phyloP scores from a whole-genome alignment of 1,140 invertebrate species.

The Elysia chlorotica region DNA sequence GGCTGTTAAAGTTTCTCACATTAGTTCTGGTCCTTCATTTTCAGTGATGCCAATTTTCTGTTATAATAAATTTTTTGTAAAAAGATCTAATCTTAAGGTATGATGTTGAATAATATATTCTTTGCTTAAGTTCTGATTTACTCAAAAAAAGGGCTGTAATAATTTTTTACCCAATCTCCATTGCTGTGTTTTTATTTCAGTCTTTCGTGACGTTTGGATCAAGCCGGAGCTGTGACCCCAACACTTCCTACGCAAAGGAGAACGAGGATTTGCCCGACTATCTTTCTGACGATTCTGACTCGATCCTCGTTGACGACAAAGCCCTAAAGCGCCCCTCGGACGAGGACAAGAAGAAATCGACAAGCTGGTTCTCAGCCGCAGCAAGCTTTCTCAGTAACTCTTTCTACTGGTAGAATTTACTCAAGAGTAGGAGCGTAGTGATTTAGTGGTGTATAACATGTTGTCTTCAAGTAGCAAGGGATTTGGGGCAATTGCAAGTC shows the following conservation, averaged over 20 bases:
- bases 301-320: conserved; percentile 11
- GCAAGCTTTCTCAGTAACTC: conserved; percentile 28
- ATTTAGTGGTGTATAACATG: no score
- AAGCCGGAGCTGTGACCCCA: conserved; percentile 11
- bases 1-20: no score
- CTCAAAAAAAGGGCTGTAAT: background rate
- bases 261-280: conserved; percentile 24
- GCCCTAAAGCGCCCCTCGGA: conserved; percentile 14
- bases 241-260: conserved; percentile 3
- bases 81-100: background rate
- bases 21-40: background rate
- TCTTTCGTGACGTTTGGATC: conserved; percentile 21
- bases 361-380: conserved; percentile 26
- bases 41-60: background rate
- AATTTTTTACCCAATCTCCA: background rate
- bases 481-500: no score
- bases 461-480: no score
- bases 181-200: conserved; percentile 13
- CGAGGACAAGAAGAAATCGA: conserved; percentile 17
- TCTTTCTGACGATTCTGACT: conserved; percentile 24
- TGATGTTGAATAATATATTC: background rate
- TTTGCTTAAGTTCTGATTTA: background rate
- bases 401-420: conserved; percentile 32
- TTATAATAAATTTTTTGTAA: background rate
- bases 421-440: no score